A percentile compares a stretch with the other conserved stretches of the same genome.
These are phyloP conservation scores for Taenioides sp. DNA, from an alignment of 2,797 vertebrate species.

Conservation along the genomic window DNA sequence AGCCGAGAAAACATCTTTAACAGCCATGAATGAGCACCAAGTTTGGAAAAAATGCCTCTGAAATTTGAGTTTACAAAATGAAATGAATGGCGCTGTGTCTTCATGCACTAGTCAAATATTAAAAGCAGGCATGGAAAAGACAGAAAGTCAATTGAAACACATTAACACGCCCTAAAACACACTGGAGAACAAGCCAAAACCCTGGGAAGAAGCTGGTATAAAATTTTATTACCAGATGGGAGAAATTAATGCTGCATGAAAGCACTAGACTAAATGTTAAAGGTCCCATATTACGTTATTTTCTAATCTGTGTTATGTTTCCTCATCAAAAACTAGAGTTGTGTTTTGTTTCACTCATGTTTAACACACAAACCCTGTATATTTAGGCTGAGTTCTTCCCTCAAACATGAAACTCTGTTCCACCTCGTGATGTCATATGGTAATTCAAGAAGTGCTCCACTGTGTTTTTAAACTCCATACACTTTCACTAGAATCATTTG, in stretches of 20 bases:
- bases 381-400: too few relatives aligned
- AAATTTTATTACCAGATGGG: conserved; percentile 66
- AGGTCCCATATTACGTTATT: too few relatives aligned
- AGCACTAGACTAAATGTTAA: conserved; percentile 38
- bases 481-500: too few relatives aligned
- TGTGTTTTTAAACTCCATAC: too few relatives aligned
- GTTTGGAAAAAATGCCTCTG: background rate
- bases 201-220: conserved; percentile 59
- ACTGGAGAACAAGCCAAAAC: conserved; percentile 60
- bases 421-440: too few relatives aligned
- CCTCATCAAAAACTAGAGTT: too few relatives aligned
- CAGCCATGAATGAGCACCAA: background rate
- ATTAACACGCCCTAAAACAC: conserved; percentile 25
- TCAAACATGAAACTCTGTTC: too few relatives aligned
- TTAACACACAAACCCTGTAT: too few relatives aligned
- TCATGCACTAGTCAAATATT: conserved; percentile 7
- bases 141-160: conserved; percentile 20
- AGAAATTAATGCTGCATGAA: conserved; percentile 71
- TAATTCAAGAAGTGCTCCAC: too few relatives aligned
- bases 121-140: conserved; percentile 15
- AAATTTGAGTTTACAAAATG: background rate
- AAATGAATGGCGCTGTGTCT: conserved; percentile 15
- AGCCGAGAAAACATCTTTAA: background rate
- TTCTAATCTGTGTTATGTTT: too few relatives aligned
- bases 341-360: too few relatives aligned